Conservation (phyloP, 2,888 invertebrate genomes). For the Nomada ferruginata region DNA sequence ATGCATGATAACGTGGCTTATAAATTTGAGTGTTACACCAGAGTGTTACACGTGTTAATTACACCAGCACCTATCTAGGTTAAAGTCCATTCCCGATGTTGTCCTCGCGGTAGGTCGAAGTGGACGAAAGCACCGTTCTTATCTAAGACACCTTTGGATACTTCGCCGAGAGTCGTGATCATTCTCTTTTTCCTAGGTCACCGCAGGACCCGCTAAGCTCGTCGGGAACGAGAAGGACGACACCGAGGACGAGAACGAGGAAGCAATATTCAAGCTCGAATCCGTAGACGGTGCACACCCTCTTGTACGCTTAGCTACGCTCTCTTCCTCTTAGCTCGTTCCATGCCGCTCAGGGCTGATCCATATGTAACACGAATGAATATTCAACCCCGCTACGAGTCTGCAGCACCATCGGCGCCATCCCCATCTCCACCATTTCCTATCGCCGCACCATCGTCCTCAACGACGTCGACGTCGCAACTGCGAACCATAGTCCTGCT, state of each 20-base stretch:
- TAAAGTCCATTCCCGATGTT: neutral
- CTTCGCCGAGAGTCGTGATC: slow-evolving; percentile 40
- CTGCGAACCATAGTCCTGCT: slow-evolving; percentile 67
- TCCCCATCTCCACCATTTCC: slow-evolving; percentile 63
- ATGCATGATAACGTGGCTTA: no score
- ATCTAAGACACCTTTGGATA: slow-evolving; percentile 54
- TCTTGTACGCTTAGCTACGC: slow-evolving; percentile 57
- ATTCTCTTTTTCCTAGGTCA: slow-evolving; percentile 52
- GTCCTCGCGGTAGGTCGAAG: neutral
- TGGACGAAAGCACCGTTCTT: slow-evolving; percentile 33
- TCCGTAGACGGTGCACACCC: slow-evolving; percentile 57
- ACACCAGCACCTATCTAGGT: no score
- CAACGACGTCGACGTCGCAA: slow-evolving; percentile 57
- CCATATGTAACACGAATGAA: slow-evolving; percentile 84
- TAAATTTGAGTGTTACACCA: no score
- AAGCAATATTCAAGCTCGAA: slow-evolving; percentile 73
- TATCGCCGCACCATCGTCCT: slow-evolving; percentile 66
- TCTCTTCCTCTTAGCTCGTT: slow-evolving; percentile 66
- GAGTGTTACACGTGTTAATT: no score
- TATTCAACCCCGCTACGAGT: slow-evolving; percentile 80
- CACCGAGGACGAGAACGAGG: slow-evolving; percentile 27
- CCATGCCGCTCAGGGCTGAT: slow-evolving; percentile 79
- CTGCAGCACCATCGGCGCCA: slow-evolving; percentile 69
- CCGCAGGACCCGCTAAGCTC: slow-evolving; percentile 52
- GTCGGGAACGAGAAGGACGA: slow-evolving; percentile 19